Evolutionary conservation across 1,140 invertebrate genomes (phyloP), one percentile per base, ranked within the genome.

Genomic region (Schmidtea mediterranea): DNA sequence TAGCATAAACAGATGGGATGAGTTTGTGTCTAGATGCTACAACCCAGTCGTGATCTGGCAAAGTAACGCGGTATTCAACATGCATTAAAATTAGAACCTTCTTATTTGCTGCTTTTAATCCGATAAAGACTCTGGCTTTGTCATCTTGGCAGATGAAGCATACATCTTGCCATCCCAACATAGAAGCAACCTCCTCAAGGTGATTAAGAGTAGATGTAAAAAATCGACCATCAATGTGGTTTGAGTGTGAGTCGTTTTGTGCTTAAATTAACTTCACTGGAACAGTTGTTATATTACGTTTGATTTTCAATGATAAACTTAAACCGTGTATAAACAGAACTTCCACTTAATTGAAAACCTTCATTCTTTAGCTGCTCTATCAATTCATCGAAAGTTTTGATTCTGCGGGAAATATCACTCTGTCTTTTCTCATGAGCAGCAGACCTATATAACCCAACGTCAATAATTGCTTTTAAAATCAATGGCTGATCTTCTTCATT

Each of bases 111-210:
- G 61, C 66, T 46, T 63, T 59, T 16, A 63, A 48, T 38, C 65
- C 63, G 22, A 68, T 54, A 18, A 65, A 61, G 0, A 69, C 60
- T 13, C 62, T 50, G 16, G 60, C 58, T 56, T 68, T 68, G 48
- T 67, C 65, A 56, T 67, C 61, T 50, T 63, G 59, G 22, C 48
- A 52, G 2, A 62, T 13, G 43, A 56, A 58, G 37, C 52, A 53
- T 10, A 60, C 55, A 24, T 54, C 36, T 19, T 55, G 38, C n/a
- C 51, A 48, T 18, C 59, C 58, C n/a, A 60, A 26, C 36, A 56
- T 21, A 12, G 48, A 38, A 8, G 51, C 50, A 10, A 59, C 19
- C 9, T 53, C 26, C 37, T 56, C 49, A 9, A 60, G 50, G 51
- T 52, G 51, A 3, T 52, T 48, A 1, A 59, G 54, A n/a, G 54